Percentiles rank a stretch among this genome's conserved stretches.
Evolutionary conservation across 2,113 vertebrate species (phyloP).

Genomic region (Carollia perspicillata): DNA sequence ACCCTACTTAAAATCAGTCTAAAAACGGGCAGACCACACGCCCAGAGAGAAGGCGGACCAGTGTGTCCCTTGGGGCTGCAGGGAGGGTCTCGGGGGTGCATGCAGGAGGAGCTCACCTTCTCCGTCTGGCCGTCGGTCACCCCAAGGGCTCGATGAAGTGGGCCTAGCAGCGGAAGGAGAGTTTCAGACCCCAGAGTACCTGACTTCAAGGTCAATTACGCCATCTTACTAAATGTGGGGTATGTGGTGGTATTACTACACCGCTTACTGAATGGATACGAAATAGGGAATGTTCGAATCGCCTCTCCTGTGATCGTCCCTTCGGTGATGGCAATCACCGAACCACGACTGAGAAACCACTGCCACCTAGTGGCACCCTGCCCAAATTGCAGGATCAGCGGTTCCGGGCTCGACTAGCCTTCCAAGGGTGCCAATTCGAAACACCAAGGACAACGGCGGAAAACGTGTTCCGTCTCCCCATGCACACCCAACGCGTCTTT

Average conservation of each 20-base stretch:
- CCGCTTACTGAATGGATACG: not conserved
- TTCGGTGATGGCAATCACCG: not conserved
- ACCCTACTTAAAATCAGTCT: not conserved
- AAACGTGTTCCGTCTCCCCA: not conserved
- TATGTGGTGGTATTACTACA: not conserved
- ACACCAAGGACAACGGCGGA: not conserved
- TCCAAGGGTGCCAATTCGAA: not conserved
- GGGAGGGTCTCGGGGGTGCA: too few relatives aligned
- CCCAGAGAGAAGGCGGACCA: not conserved
- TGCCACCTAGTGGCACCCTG: not conserved
- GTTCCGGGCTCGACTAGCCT: rapidly evolving
- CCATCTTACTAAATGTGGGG: not conserved
- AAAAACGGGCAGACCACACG: not conserved
- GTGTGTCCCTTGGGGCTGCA: not conserved
- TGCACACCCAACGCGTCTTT: not conserved
- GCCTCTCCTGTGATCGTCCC: not conserved
- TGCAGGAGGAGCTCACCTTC: not conserved
- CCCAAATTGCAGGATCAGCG: conserved; percentile 54
- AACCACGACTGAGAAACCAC: not conserved
- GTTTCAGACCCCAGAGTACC: not conserved
- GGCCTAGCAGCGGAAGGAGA: not conserved
- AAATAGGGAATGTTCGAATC: not conserved
- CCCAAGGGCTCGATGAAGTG: not conserved
- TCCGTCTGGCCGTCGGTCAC: not conserved
- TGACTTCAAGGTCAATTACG: not conserved